Evolutionary conservation across 1,140 invertebrate species (phyloP).

Genomic region (Zaprionus taronus): DNA sequence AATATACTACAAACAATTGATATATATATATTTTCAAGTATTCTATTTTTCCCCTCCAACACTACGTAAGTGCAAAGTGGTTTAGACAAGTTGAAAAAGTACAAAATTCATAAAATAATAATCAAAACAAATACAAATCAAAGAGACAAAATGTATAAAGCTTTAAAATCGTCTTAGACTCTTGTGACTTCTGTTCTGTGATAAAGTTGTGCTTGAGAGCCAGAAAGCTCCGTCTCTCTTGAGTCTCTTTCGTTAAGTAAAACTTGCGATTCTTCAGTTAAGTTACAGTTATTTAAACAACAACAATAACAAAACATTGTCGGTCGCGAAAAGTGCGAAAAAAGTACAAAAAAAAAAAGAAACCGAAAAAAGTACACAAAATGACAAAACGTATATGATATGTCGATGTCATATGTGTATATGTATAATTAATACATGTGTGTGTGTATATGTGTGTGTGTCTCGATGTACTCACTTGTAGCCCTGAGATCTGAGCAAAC

Average conservation of each 20-base stretch:
- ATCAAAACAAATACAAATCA: constrained; percentile 25
- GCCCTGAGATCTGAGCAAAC: constrained; percentile 35
- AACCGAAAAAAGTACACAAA: constrained; percentile 44
- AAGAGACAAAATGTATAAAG: constrained; percentile 39
- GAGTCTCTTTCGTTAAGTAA: constrained; percentile 37
- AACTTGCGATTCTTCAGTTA: constrained; percentile 40
- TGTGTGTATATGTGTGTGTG: constrained; percentile 54
- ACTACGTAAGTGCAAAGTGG: constrained; percentile 61
- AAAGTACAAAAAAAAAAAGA: constrained; percentile 30
- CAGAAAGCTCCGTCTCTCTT: constrained; percentile 43
- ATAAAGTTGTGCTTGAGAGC: constrained; percentile 54
- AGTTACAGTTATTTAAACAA: constrained; percentile 34
- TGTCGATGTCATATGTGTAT: constrained; percentile 27
- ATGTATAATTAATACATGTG: constrained; percentile 29
- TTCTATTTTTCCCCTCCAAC: constrained; percentile 81
- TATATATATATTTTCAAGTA: constrained; percentile 80
- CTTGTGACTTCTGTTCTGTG: constrained; percentile 41
- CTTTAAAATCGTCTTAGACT: constrained; percentile 33
- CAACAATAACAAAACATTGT: constrained; percentile 41
- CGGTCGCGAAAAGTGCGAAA: constrained; percentile 78
- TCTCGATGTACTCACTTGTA: constrained; percentile 54
- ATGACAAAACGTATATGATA: constrained; percentile 35
- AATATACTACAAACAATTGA: constrained; percentile 67
- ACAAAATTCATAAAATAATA: constrained; percentile 37
- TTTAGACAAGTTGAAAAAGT: constrained; percentile 42